Evolutionary conservation across 2,888 invertebrate species (phyloP).

Genomic region (Gibbula magus): DNA sequence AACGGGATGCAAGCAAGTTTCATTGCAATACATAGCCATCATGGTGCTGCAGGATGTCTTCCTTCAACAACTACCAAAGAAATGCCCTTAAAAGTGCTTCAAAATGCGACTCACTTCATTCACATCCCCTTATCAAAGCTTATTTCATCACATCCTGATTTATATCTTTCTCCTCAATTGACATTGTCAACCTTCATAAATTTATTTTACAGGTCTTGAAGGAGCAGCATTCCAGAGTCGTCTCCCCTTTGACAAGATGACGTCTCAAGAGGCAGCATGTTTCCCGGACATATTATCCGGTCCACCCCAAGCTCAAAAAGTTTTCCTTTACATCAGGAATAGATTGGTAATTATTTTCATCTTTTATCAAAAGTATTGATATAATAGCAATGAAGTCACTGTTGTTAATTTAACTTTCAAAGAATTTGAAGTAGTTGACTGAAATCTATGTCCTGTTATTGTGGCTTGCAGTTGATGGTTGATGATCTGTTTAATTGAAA

Average conservation of each 20-base stretch:
- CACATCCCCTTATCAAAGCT: neutral
- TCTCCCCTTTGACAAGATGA: slow-evolving; percentile 94
- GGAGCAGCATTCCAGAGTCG: slow-evolving; percentile 85
- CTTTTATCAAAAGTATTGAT: neutral
- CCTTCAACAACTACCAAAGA: too few relatives aligned
- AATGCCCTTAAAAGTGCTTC: neutral
- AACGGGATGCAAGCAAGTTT: too few relatives aligned
- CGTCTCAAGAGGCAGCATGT: slow-evolving; percentile 92
- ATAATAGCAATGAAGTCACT: neutral
- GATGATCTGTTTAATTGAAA: too few relatives aligned
- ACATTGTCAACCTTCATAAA: neutral
- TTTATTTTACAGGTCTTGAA: slow-evolving; percentile 82
- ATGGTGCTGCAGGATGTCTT: too few relatives aligned
- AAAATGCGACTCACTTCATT: neutral
- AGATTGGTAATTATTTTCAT: slow-evolving; percentile 79
- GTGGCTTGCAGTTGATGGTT: too few relatives aligned
- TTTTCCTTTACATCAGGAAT: slow-evolving; percentile 94
- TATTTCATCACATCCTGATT: neutral
- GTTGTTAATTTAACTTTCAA: too few relatives aligned
- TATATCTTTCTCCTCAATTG: neutral
- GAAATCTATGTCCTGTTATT: neutral
- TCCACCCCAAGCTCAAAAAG: slow-evolving; percentile 87
- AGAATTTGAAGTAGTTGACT: too few relatives aligned
- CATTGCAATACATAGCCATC: too few relatives aligned
- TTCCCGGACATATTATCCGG: slow-evolving; percentile 93